Evolutionary conservation across 2,113 vertebrate species (phyloP).

Genomic region (Elephantulus edwardii): DNA sequence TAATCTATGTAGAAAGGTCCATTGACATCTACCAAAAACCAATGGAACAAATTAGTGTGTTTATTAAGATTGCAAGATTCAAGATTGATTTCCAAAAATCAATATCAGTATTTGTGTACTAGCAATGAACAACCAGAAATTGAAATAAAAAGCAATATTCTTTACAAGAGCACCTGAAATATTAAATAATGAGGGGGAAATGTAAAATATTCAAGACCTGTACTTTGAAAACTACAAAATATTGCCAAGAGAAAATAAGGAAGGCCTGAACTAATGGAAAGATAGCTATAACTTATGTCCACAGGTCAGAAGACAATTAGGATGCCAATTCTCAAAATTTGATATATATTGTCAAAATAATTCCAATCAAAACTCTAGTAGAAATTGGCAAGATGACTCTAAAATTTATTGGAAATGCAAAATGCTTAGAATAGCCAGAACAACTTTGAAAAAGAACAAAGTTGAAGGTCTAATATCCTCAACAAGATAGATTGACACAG

Average conservation of each 20-base stretch:
- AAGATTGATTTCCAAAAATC: constrained; percentile 1
- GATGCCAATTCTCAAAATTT: not conserved
- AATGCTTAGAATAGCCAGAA: constrained; percentile 19
- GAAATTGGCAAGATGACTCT: not conserved
- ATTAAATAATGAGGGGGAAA: constrained; percentile 11
- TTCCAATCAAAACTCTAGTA: not conserved
- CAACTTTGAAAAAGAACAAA: constrained; percentile 27
- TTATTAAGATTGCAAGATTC: not conserved
- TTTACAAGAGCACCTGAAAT: constrained; percentile 25
- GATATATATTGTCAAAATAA: not conserved
- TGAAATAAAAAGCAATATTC: not conserved
- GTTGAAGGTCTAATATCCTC: not conserved
- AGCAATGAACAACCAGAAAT: not conserved
- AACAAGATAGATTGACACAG: too few relatives aligned
- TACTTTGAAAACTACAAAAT: not conserved
- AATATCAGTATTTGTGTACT: not conserved
- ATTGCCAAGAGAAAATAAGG: constrained; percentile 3
- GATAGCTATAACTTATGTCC: not conserved
- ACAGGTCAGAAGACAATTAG: not conserved
- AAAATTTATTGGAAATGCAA: constrained; percentile 8
- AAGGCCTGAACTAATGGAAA: not conserved
- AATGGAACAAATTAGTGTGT: not conserved
- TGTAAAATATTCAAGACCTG: not conserved
- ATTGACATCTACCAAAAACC: not conserved
- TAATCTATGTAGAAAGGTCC: not conserved